Percentiles rank a stretch among this genome's conserved stretches.
Conservation (phyloP, 1,140 invertebrate genomes). For the Hetaerina americana region DNA sequence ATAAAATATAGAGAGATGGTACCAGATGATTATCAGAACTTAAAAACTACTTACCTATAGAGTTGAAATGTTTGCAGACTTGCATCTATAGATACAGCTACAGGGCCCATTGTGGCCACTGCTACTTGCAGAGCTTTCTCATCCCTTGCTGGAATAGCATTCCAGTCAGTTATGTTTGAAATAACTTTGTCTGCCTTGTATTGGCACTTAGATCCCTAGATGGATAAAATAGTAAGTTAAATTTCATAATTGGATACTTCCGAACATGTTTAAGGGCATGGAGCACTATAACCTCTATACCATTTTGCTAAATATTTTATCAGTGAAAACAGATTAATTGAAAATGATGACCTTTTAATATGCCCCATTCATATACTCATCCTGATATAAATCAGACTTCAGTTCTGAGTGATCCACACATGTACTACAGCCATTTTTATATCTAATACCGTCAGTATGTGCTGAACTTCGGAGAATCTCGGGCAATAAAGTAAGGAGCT, state of each 20-base stretch:
- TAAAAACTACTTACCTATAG: slow-evolving; percentile 44
- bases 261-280: no score
- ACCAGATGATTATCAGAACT: background rate
- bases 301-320: no score
- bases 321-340: no score
- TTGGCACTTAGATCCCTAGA: slow-evolving; percentile 44
- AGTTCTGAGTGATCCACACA: no score
- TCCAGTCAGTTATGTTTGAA: slow-evolving; percentile 51
- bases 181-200: slow-evolving; percentile 36
- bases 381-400: no score
- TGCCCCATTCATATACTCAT: no score
- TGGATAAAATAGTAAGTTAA: slow-evolving; percentile 22
- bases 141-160: slow-evolving; percentile 48
- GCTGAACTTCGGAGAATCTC: no score
- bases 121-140: slow-evolving; percentile 51
- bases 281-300: no score
- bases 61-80: slow-evolving; percentile 60
- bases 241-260: background rate
- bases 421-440: no score
- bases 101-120: slow-evolving; percentile 52
- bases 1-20: background rate
- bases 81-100: slow-evolving; percentile 59
- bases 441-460: no score
- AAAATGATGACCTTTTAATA: no score
- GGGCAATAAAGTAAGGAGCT: no score